A percentile compares a stretch with the other conserved stretches of the same genome.
Conservation (phyloP, 2,888 invertebrate genomes). For the Proisotoma minuta region DNA sequence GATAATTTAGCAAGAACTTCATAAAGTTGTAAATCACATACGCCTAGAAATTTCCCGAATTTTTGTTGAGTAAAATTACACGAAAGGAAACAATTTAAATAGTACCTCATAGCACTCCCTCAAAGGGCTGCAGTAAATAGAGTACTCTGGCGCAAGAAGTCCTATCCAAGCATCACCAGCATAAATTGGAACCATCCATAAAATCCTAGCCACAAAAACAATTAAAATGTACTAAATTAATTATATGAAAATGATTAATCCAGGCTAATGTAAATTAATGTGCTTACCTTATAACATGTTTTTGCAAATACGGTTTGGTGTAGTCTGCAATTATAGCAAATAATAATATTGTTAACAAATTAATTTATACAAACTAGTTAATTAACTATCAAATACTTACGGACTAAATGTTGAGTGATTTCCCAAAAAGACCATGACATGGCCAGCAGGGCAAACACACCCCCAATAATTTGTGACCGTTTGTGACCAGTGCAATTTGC, state of each 20-base stretch:
- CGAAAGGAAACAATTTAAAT: neutral
- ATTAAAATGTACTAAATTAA: neutral
- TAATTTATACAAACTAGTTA: neutral
- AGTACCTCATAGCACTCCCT: conserved; percentile 83
- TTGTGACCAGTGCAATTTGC: conserved; percentile 37
- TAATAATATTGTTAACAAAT: neutral
- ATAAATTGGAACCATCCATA: conserved; percentile 98
- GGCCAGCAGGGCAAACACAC: conserved; percentile 84
- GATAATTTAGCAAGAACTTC: conserved; percentile 85
- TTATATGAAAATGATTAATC: neutral
- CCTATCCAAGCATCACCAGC: conserved; percentile 93
- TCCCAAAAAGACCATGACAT: conserved; percentile 91
- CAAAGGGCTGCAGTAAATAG: conserved; percentile 86
- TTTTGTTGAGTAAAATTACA: neutral
- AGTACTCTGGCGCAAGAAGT: conserved; percentile 75
- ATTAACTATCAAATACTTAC: neutral
- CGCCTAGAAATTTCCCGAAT: too few relatives aligned
- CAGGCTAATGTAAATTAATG: neutral
- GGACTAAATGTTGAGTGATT: conserved; percentile 80
- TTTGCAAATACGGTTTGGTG: conserved; percentile 83
- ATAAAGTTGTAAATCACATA: conserved; percentile 98
- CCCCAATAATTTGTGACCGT: conserved; percentile 50
- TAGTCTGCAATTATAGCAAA: conserved; percentile 62
- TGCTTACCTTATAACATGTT: conserved; percentile 80
- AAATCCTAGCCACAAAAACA: conserved; percentile 61